A percentile compares a stretch with the other conserved stretches of the same genome.
These are phyloP conservation scores for Oncorhynchus nerka DNA, from an alignment of 2,113 vertebrate genomes.

Conservation along the genomic window DNA sequence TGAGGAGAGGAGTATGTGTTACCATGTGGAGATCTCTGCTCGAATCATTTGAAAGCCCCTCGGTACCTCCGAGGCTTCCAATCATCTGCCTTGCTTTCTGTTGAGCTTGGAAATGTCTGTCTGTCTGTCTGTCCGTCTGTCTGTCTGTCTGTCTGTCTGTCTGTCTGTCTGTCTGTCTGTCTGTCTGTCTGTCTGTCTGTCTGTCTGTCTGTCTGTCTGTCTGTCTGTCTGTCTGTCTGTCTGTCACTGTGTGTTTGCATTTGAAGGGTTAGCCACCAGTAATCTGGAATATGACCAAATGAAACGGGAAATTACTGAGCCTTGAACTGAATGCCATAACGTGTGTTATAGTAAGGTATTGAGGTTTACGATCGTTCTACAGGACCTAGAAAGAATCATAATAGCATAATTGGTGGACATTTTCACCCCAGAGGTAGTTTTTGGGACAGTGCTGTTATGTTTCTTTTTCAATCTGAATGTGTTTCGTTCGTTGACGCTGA, in stretches of 20 bases:
- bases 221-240: no score
- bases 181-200: no score
- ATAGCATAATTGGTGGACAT: no score
- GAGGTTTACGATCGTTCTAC: neutral
- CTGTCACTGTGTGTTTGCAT: neutral
- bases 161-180: no score
- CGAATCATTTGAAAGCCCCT: constrained; percentile 28
- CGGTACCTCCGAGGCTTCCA: constrained; percentile 26
- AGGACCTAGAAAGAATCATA: no score
- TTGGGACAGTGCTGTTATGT: no score
- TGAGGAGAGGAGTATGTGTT: constrained; percentile 12
- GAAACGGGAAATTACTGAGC: neutral
- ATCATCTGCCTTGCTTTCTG: neutral
- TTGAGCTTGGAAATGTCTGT: neutral
- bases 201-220: no score
- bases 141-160: no score
- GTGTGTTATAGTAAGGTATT: neutral
- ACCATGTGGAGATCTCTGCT: constrained; percentile 19
- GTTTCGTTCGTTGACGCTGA: neutral
- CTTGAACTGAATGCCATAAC: neutral
- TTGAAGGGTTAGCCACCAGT: neutral
- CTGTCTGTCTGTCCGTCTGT: neutral
- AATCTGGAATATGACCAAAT: neutral
- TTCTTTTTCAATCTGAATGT: no score
- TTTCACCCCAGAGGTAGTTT: no score